Conservation (phyloP, 2,113 vertebrate genomes). For the Amazona vittata region DNA sequence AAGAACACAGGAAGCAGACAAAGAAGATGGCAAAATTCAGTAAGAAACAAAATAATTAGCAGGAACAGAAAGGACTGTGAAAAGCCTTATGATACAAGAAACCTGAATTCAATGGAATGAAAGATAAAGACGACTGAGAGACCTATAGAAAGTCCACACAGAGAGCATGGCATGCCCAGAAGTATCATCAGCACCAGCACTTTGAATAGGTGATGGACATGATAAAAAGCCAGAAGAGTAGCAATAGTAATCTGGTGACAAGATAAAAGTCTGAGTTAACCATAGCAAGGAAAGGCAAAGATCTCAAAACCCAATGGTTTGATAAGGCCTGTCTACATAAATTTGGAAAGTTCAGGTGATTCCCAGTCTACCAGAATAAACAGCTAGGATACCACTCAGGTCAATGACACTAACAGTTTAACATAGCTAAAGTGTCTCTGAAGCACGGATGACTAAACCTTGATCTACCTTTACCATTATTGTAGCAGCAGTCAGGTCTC, state of each 20-base stretch:
- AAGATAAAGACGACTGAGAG: background rate
- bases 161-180: background rate
- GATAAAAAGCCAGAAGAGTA: background rate
- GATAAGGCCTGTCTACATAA: background rate
- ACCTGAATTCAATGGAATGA: background rate
- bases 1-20: background rate
- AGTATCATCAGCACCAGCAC: background rate
- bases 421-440: background rate
- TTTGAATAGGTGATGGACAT: background rate
- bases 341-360: background rate
- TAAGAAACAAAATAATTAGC: background rate
- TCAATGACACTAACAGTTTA: background rate
- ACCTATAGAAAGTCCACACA: background rate
- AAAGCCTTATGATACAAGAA: background rate
- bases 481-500: background rate
- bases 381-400: background rate
- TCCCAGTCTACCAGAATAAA: background rate
- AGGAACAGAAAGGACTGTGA: background rate
- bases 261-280: background rate
- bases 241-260: background rate
- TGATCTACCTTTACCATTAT: background rate
- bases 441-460: background rate
- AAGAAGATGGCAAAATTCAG: background rate
- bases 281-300: background rate
- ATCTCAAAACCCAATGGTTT: background rate